Percentiles rank a stretch among this genome's conserved stretches.
Conservation (phyloP, 2,797 vertebrate species). For the Neopelma chrysocephalum region DNA sequence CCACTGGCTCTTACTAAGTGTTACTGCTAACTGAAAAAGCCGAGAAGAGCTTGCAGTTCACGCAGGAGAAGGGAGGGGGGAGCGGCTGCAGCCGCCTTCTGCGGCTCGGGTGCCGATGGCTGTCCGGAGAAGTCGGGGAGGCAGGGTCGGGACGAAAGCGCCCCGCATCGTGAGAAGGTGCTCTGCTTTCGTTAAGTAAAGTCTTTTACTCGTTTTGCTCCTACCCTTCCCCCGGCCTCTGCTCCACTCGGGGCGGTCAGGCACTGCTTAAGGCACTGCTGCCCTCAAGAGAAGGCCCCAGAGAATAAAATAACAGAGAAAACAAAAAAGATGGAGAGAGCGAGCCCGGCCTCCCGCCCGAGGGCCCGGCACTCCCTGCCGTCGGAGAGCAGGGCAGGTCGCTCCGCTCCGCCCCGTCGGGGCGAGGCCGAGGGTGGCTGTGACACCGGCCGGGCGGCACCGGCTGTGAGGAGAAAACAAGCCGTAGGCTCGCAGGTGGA, state of each 20-base stretch:
- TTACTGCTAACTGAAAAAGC: not conserved
- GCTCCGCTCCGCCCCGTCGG: not conserved
- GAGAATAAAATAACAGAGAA: not conserved
- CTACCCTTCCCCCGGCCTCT: too few species aligned
- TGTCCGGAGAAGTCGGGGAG: too few species aligned
- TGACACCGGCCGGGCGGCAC: not conserved
- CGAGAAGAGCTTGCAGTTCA: not conserved
- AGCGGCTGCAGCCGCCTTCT: not conserved
- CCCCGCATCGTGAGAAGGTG: accelerated
- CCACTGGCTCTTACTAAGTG: too few species aligned
- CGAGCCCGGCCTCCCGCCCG: too few species aligned
- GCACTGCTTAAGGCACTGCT: not conserved
- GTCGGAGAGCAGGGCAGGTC: not conserved
- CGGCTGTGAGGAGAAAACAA: not conserved
- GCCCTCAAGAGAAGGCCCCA: not conserved
- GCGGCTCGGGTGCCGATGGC: accelerated
- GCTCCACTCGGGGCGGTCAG: too few species aligned
- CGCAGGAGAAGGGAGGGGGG: not conserved
- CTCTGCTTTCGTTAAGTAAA: not conserved
- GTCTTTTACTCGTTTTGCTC: not conserved
- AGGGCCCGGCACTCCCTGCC: not conserved
- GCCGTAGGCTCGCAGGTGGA: not conserved
- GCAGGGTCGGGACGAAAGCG: not conserved
- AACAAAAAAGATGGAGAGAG: too few species aligned
- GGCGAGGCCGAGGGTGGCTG: not conserved